Conservation (phyloP, 2,113 vertebrate genomes). For the Cephalopterus ornatus region DNA sequence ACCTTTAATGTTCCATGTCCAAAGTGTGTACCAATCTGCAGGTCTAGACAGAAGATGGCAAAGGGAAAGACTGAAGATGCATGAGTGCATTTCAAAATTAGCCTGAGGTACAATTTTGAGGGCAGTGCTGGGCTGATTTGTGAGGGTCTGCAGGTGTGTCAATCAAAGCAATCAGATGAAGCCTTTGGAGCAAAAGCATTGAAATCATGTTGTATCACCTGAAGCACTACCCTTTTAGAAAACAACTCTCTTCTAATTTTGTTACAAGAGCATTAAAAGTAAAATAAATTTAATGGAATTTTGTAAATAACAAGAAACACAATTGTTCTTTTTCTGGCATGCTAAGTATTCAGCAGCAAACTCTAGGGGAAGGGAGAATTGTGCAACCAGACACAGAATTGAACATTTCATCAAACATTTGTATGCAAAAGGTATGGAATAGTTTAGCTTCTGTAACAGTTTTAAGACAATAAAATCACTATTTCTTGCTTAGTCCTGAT, state of each 20-base stretch:
- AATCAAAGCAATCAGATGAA: neutral
- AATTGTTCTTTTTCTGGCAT: neutral
- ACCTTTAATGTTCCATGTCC: neutral
- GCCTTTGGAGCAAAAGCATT: neutral
- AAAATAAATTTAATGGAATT: neutral
- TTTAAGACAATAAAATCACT: conserved; percentile 39
- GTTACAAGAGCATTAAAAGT: neutral
- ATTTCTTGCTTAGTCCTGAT: neutral
- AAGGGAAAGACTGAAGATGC: neutral
- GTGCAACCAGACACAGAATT: neutral
- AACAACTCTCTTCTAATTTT: neutral
- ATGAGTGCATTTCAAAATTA: neutral
- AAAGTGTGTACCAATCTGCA: neutral
- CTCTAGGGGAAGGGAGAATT: neutral
- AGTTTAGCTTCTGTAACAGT: conserved; percentile 12
- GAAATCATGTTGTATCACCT: neutral
- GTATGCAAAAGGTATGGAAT: neutral
- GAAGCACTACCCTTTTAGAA: neutral
- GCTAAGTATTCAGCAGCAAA: conserved; percentile 22
- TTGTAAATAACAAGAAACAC: neutral
- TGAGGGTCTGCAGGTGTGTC: neutral
- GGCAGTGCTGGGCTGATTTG: neutral
- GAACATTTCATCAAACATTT: neutral
- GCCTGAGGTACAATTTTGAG: neutral
- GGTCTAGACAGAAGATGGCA: neutral